phyloP scores from a whole-genome alignment of 2,113 vertebrate genomes.

The Rhinopomastus cyanomelas region DNA sequence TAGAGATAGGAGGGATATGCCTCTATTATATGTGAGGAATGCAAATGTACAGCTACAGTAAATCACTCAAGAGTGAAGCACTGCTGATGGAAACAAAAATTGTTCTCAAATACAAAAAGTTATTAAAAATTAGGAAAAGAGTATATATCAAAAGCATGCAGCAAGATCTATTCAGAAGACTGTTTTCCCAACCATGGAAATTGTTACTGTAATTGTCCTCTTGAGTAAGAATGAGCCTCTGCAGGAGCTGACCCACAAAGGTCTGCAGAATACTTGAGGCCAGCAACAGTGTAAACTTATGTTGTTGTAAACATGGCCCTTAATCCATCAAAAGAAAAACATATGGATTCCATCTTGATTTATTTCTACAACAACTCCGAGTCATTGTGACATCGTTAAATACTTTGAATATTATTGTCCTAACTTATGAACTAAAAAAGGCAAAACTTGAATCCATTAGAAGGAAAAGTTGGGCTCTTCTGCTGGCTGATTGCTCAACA shows the following conservation, averaged over 20 bases:
- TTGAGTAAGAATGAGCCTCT: constrained; percentile 43
- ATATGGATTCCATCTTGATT: constrained; percentile 64
- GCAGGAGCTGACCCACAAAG: constrained; percentile 62
- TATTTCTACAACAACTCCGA: constrained; percentile 56
- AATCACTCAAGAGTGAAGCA: background rate
- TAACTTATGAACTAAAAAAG: constrained; percentile 48
- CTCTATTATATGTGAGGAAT: background rate
- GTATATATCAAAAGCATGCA: background rate
- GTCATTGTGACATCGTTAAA: constrained; percentile 66
- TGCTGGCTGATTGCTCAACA: background rate
- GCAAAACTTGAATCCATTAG: constrained; percentile 14
- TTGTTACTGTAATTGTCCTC: constrained; percentile 51
- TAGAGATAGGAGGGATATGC: background rate
- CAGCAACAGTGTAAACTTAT: constrained; percentile 64
- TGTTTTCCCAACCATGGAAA: constrained; percentile 14
- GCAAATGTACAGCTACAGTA: background rate
- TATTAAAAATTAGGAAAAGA: background rate
- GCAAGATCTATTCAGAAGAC: background rate
- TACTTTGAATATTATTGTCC: constrained; percentile 42
- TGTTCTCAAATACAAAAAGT: background rate
- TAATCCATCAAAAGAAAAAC: constrained; percentile 63
- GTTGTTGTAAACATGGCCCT: constrained; percentile 64
- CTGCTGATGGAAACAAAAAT: background rate
- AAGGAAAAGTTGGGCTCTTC: background rate
- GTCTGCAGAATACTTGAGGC: constrained; percentile 50